phyloP scores from a whole-genome alignment of 2,113 vertebrate genomes.

The Ceuthmochares aereus region DNA sequence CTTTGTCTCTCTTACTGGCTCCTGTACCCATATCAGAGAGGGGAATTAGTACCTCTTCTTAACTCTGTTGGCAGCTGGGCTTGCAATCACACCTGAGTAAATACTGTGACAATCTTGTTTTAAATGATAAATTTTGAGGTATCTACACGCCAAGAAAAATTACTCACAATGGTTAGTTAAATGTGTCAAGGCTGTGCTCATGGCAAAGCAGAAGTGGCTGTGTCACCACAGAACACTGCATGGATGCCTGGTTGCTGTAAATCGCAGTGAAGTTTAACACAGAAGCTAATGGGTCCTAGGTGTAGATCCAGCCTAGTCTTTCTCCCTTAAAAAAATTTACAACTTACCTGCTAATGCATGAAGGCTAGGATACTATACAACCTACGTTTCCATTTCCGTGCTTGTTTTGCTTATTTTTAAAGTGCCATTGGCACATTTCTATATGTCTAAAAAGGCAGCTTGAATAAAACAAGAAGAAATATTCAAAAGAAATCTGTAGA shows the following conservation, averaged over 20 bases:
- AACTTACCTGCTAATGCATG: background rate
- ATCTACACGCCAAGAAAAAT: background rate
- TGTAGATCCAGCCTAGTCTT: background rate
- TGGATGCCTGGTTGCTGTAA: background rate
- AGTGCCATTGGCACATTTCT: background rate
- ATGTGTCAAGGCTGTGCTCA: accelerated
- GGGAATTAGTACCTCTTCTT: background rate
- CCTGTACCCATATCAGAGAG: background rate
- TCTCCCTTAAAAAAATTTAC: background rate
- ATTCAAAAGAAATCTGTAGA: background rate
- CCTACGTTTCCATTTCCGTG: background rate
- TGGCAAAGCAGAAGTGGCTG: background rate
- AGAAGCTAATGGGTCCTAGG: background rate
- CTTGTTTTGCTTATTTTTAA: background rate
- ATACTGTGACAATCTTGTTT: background rate
- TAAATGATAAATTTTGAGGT: background rate
- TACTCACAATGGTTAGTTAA: background rate
- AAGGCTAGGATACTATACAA: background rate
- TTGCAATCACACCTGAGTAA: background rate
- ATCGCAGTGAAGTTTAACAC: background rate
- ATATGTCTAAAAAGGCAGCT: background rate
- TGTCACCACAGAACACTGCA: background rate
- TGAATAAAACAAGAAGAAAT: background rate
- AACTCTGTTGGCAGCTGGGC: background rate
- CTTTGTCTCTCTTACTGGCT: background rate